Conservation (phyloP, 2,797 vertebrate genomes). For the Enteromius afrohamiltoni region DNA sequence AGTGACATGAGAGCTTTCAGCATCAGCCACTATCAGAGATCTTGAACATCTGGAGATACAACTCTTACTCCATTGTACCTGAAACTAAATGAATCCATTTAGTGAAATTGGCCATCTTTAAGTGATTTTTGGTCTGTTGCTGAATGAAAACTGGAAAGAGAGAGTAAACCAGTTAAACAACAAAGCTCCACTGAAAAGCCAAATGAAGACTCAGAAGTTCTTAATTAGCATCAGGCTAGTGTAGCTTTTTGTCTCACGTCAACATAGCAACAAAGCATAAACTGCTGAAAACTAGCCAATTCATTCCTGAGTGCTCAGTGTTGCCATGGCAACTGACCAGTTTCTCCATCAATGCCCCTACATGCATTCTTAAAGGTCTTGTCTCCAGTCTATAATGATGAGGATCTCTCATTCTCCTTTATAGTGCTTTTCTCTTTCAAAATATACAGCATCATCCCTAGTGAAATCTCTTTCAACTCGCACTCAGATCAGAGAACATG, state of each 20-base stretch:
- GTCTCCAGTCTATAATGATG: slow-evolving; percentile 2
- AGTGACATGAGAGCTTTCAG: background rate
- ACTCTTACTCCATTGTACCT: background rate
- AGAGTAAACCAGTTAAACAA: background rate
- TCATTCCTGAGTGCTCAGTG: slow-evolving; percentile 52
- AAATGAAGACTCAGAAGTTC: background rate
- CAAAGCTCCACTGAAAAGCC: background rate
- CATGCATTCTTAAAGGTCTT: slow-evolving; percentile 3
- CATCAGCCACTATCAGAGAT: background rate
- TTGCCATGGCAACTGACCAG: slow-evolving; percentile 77
- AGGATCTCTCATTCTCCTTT: slow-evolving; percentile 6
- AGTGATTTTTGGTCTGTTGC: background rate
- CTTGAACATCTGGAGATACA: background rate
- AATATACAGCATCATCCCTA: slow-evolving; percentile 21
- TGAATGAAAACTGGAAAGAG: background rate
- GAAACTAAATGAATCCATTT: background rate
- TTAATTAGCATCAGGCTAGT: slow-evolving; percentile 61
- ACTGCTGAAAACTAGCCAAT: slow-evolving; percentile 67
- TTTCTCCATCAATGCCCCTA: slow-evolving; percentile 23
- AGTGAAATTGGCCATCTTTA: background rate
- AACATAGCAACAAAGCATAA: slow-evolving; percentile 39
- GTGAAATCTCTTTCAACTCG: background rate
- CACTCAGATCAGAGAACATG: background rate
- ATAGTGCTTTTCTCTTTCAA: background rate
- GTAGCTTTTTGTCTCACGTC: slow-evolving; percentile 41